Evolutionary conservation across 1,140 invertebrate species (phyloP).

Genomic region (Maconellicoccus hirsutus): DNA sequence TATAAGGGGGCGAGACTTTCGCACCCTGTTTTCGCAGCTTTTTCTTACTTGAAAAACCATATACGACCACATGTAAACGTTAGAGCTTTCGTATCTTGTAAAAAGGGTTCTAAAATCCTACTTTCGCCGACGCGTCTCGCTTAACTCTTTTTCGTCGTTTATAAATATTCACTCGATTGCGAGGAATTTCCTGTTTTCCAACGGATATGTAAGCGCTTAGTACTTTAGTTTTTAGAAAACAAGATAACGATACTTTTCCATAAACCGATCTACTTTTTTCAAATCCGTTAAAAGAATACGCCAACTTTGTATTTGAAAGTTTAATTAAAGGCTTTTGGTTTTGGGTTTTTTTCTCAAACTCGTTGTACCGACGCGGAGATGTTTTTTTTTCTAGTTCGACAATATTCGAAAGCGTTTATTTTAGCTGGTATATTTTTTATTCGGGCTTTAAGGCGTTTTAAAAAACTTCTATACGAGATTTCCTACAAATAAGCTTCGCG

Average conservation of each 20-base stretch:
- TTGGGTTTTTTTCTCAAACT: neutral
- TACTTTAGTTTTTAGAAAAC: neutral
- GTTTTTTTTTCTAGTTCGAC: neutral
- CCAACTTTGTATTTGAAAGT: slow-evolving; percentile 11
- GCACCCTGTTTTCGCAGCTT: neutral
- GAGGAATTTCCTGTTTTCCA: slow-evolving; percentile 16
- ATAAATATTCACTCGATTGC: slow-evolving; percentile 22
- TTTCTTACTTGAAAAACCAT: slow-evolving; percentile 14
- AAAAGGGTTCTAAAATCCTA: slow-evolving; percentile 18
- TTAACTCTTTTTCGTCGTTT: slow-evolving; percentile 15
- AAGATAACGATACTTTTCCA: slow-evolving; percentile 19
- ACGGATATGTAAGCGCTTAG: slow-evolving; percentile 15
- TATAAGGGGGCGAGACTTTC: neutral
- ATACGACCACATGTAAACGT: slow-evolving; percentile 19
- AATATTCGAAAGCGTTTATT: too few species aligned
- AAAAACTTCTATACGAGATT: too few species aligned
- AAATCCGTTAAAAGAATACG: slow-evolving; percentile 18
- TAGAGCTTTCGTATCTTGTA: slow-evolving; percentile 12
- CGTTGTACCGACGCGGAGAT: too few species aligned
- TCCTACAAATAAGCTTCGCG: too few species aligned
- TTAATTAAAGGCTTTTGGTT: slow-evolving; percentile 13
- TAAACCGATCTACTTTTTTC: slow-evolving; percentile 6
- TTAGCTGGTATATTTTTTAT: too few species aligned
- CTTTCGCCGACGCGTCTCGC: slow-evolving; percentile 9
- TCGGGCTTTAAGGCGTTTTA: too few species aligned